phyloP scores from a whole-genome alignment of 2,797 vertebrate species.

The Emys orbicularis region DNA sequence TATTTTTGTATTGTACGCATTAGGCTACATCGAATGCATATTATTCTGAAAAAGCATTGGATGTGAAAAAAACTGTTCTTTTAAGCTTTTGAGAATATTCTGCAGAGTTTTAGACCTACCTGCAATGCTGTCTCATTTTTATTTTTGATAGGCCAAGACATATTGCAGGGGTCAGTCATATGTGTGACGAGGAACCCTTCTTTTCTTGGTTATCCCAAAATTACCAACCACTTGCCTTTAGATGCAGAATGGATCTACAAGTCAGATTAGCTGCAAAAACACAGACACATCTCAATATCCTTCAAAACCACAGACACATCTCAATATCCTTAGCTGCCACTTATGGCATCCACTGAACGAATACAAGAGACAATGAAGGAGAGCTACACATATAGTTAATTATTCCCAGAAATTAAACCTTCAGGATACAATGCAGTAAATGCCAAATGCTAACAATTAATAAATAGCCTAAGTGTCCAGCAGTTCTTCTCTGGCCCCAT shows the following conservation, averaged over 20 bases:
- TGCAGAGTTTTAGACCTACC: not conserved
- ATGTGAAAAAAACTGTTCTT: not conserved
- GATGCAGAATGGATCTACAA: not conserved
- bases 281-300: not conserved
- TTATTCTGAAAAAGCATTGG: not conserved
- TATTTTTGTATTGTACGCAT: not conserved
- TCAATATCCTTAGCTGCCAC: not conserved
- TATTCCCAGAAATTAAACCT: constrained; percentile 9
- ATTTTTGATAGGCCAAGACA: not conserved
- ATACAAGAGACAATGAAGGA: constrained; percentile 18
- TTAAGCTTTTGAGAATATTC: not conserved
- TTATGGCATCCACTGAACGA: not conserved
- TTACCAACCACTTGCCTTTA: not conserved
- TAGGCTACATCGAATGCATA: not conserved
- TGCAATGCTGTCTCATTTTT: not conserved
- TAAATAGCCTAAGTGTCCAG: not conserved
- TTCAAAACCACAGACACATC: not conserved
- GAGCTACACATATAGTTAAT: constrained; percentile 21
- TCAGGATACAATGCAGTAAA: not conserved
- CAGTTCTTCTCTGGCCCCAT: not conserved
- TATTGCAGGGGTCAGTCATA: not conserved
- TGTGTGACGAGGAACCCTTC: not conserved
- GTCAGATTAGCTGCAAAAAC: too few relatives aligned
- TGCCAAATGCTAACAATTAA: not conserved
- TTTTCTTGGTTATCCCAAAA: not conserved